A percentile compares a stretch with the other conserved stretches of the same genome.
phyloP scores from a whole-genome alignment of 1,140 invertebrate genomes.

The Calliopsis andreniformis region DNA sequence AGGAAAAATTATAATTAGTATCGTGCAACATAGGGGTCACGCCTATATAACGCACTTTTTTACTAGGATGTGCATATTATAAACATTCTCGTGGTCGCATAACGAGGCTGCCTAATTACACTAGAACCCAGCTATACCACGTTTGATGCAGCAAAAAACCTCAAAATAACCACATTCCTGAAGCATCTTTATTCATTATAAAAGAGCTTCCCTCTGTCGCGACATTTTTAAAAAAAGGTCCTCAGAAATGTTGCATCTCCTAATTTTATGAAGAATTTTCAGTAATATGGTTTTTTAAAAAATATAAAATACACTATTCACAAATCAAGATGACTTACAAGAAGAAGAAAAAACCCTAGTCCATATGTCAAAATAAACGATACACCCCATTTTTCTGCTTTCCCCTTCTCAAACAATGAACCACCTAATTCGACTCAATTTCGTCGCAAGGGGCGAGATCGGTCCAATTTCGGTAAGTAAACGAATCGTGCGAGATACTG shows the following conservation, averaged over 20 bases:
- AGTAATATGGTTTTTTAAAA: no score
- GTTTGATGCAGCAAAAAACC: conserved; percentile 47
- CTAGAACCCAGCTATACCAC: not conserved
- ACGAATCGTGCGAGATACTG: conserved; percentile 4
- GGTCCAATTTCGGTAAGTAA: conserved; percentile 2
- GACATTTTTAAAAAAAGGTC: no score
- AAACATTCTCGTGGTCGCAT: conserved; percentile 25
- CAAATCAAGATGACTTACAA: no score
- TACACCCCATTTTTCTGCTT: not conserved
- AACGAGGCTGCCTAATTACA: conserved; percentile 59
- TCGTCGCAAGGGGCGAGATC: not conserved
- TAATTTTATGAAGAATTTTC: no score
- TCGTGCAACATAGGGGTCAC: not conserved
- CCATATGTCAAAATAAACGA: no score
- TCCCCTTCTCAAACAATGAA: no score
- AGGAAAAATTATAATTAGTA: conserved; percentile 34
- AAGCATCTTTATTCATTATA: not conserved
- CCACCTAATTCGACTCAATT: not conserved
- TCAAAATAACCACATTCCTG: conserved; percentile 28
- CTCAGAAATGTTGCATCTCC: no score
- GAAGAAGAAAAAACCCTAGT: no score
- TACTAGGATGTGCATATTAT: conserved; percentile 35
- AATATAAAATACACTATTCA: no score
- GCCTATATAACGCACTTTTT: conserved; percentile 43
- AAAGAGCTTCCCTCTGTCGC: no score